Percentiles rank a stretch among this genome's conserved stretches.
Evolutionary conservation across 2,888 invertebrate genomes (phyloP).

Genomic region (Caenorhabditis virilis): DNA sequence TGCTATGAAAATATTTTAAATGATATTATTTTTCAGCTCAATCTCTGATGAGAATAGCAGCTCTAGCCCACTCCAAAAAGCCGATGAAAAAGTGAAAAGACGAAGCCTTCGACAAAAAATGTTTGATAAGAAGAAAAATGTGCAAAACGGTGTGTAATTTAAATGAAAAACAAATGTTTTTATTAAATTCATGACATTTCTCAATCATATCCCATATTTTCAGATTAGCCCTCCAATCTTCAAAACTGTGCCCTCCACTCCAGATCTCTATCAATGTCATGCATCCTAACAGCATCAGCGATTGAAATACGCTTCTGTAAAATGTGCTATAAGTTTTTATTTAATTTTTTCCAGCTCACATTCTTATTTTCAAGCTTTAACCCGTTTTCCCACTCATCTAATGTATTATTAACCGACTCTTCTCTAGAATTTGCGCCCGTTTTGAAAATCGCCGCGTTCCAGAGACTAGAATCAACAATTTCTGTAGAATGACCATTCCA

Average conservation of each 20-base stretch:
- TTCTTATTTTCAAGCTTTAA: no score
- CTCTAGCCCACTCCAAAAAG: not conserved
- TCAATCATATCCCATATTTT: no score
- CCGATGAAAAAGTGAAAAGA: conserved; percentile 17
- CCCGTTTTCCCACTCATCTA: conserved; percentile 15
- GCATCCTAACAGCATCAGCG: conserved; percentile 10
- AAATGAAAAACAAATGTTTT: no score
- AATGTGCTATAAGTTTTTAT: no score
- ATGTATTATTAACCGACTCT: conserved; percentile 19
- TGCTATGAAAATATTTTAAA: not conserved
- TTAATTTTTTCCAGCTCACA: no score
- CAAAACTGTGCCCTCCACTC: conserved; percentile 11
- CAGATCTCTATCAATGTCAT: conserved; percentile 20
- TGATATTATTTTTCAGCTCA: not conserved
- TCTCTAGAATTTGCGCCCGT: conserved; percentile 7
- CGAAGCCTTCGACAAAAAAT: conserved; percentile 33
- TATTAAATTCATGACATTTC: no score
- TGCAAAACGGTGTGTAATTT: no score
- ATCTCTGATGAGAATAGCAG: conserved; percentile 5
- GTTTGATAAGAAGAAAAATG: conserved; percentile 24
- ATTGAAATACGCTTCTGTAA: conserved; percentile 20
- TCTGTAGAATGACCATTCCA: conserved; percentile 39
- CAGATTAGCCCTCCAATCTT: no score
- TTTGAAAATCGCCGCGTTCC: conserved; percentile 31
- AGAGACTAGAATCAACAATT: conserved; percentile 14